Evolutionary conservation across 2,888 invertebrate species (phyloP).

Genomic region (Drosophila testacea): DNA sequence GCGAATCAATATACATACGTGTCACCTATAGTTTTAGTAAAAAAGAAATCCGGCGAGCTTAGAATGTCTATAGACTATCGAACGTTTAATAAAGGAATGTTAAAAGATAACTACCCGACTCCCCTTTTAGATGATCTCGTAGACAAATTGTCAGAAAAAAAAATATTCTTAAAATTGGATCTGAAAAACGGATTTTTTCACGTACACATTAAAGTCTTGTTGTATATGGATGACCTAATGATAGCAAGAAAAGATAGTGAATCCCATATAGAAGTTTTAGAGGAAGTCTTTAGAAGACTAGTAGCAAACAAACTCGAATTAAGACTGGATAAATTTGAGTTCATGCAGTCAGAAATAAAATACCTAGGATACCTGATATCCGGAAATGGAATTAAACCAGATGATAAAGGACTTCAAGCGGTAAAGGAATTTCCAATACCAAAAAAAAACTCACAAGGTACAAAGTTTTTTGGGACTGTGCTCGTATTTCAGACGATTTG

Average conservation of each 20-base stretch:
- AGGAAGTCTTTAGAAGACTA: too few species aligned
- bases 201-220: not conserved
- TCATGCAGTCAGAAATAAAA: constrained; percentile 13
- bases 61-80: constrained; percentile 6
- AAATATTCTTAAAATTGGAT: constrained; percentile 9
- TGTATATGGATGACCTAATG: not conserved
- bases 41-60: not conserved
- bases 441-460: constrained; percentile 14
- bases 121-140: constrained; percentile 10
- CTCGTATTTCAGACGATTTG: constrained; percentile 39
- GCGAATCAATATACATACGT: not conserved
- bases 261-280: too few species aligned
- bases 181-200: constrained; percentile 13
- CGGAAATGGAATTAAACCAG: constrained; percentile 21
- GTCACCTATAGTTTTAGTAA: not conserved
- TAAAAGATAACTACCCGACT: constrained; percentile 5
- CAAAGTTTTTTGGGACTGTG: constrained; percentile 33
- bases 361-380: constrained; percentile 26
- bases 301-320: too few species aligned
- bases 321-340: not conserved
- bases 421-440: constrained; percentile 11
- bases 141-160: not conserved
- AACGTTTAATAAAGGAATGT: not conserved
- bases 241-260: not conserved
- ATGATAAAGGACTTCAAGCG: constrained; percentile 21